Percentiles rank a stretch among this genome's conserved stretches.
Conservation (phyloP, 2,113 vertebrate genomes). For the Macrotus californicus region DNA sequence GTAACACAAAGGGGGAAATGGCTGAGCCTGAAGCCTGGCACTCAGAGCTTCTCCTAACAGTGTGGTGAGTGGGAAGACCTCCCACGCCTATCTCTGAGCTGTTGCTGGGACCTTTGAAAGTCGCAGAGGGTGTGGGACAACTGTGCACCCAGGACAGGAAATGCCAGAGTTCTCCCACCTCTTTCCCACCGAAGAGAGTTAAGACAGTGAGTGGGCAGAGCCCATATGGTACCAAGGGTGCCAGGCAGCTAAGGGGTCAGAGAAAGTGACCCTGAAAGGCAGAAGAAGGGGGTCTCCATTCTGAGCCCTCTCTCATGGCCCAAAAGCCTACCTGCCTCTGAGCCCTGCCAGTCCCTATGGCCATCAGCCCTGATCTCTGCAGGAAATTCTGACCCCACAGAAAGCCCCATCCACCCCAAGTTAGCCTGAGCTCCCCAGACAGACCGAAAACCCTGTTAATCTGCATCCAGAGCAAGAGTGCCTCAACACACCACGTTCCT, state of each 20-base stretch:
- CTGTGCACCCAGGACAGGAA: constrained; percentile 69
- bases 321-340: neutral
- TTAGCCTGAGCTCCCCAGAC: neutral
- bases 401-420: neutral
- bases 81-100: neutral
- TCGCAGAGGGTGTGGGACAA: constrained; percentile 54
- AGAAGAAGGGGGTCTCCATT: neutral
- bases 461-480: constrained; percentile 45
- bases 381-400: neutral
- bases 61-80: neutral
- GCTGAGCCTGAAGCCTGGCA: neutral
- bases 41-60: neutral
- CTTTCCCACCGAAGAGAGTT: constrained; percentile 67
- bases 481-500: constrained; percentile 48
- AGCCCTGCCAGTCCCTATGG: neutral
- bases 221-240: neutral
- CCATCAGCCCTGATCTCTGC: neutral
- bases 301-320: neutral
- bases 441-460: neutral
- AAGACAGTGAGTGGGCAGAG: constrained; percentile 55
- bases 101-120: constrained; percentile 39
- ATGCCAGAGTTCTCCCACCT: constrained; percentile 73
- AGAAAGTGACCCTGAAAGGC: neutral
- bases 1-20: neutral
- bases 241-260: neutral